Evolutionary conservation across 2,113 vertebrate genomes (phyloP).

Genomic region (Turnix velox): DNA sequence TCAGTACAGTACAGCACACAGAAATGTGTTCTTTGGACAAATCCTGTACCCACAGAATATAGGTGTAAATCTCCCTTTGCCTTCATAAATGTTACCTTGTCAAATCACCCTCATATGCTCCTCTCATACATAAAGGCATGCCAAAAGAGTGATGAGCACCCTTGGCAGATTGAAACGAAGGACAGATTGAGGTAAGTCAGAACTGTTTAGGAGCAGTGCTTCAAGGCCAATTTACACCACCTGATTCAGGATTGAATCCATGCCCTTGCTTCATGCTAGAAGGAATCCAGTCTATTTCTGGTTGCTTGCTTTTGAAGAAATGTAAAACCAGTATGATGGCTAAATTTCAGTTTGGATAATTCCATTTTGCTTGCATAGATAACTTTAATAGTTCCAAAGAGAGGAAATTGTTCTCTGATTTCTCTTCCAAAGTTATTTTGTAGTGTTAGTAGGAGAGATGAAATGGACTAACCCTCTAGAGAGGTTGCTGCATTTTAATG

Average conservation of each 20-base stretch:
- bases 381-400: background rate
- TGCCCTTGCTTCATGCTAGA: background rate
- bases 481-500: background rate
- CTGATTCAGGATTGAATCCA: background rate
- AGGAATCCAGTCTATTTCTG: background rate
- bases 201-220: background rate
- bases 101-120: background rate
- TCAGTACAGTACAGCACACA: background rate
- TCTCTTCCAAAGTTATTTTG: background rate
- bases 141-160: background rate
- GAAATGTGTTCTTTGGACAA: background rate
- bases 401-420: background rate
- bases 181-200: background rate
- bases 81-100: background rate
- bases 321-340: background rate
- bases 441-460: background rate
- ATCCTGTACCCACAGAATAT: background rate
- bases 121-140: background rate
- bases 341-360: constrained; percentile 17
- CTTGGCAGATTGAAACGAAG: background rate
- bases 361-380: background rate
- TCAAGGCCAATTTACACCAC: background rate
- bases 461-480: background rate
- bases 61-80: background rate
- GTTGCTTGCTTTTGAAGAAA: background rate